Evolutionary conservation across 2,797 vertebrate genomes (phyloP), one percentile per base, ranked within the genome.

Genomic region (Sebastes diaconus): DNA sequence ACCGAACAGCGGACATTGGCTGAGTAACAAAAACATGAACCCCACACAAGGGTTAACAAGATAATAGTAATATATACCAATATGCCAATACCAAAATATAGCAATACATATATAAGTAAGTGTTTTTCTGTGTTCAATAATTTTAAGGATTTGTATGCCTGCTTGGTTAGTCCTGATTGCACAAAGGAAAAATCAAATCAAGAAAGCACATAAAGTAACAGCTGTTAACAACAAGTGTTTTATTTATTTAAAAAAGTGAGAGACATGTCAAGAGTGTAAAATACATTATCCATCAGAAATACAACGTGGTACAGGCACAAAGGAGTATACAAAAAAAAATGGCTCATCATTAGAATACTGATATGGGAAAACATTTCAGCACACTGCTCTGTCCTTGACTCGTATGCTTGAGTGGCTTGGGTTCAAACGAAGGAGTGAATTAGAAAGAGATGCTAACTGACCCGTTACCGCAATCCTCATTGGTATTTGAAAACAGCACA

Each of bases 231-330:
- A 82, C 65, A 76, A 74, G 86, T 91, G 90, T 91, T 96, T 95
- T 94, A 93, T 95, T 96, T 94, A 94, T 83, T 91, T 95, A 92
- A 83, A 96, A 96, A 96, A 94, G 87, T 90, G 88, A 88, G 77
- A 85, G 69, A 87, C 71, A 85, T 84, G 79, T 75, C 67, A 90
- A 77, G 24, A 91, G 85, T 85, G 88, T 84, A 88, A 34, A 91
- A 93, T 87, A 93, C 83, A 93, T 84, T 75, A 91, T 86, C 77
- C 86, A 91, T 92, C 87, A 77, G 83, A 88, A 87, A 88, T 76
- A 90, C 60, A 86, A 90, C 63, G 84, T 92, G 88, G 91, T 79
- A 89, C 66, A 90, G 75, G 79, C 70, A 92, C 67, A 89, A 46
- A 84, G 61, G 61, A 92, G 88, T 80, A 87, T 91, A 93, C 82